phyloP scores from a whole-genome alignment of 2,113 vertebrate species.

The Microcebus lehilahytsara region DNA sequence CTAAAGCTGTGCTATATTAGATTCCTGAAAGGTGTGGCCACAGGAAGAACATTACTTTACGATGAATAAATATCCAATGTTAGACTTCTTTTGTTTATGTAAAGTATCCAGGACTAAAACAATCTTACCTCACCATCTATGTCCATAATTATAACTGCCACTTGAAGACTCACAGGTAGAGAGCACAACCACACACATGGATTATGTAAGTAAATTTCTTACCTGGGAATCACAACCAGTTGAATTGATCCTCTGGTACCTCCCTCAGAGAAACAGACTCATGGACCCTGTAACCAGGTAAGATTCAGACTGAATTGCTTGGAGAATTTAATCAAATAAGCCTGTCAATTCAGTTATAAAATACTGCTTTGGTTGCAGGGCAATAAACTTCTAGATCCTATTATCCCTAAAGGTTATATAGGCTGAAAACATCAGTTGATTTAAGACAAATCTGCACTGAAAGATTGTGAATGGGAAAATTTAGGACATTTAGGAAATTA shows the following conservation, averaged over 20 bases:
- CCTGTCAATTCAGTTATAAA: not conserved
- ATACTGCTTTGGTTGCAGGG: not conserved
- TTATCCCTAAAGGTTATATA: not conserved
- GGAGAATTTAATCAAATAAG: not conserved
- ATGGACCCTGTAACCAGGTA: not conserved
- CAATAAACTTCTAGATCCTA: not conserved
- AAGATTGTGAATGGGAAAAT: not conserved
- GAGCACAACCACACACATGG: not conserved
- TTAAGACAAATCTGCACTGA: not conserved
- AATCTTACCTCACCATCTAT: not conserved
- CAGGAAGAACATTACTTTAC: conserved; percentile 43
- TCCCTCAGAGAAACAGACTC: not conserved
- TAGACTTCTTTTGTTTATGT: not conserved
- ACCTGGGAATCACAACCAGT: conserved; percentile 13
- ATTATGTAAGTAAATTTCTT: not conserved
- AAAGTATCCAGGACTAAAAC: conserved; percentile 15
- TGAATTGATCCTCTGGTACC: not conserved
- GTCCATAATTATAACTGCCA: conserved; percentile 41
- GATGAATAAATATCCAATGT: not conserved
- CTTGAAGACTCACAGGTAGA: conserved; percentile 46
- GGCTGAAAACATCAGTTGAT: not conserved
- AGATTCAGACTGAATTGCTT: not conserved
- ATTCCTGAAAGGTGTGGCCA: not conserved
- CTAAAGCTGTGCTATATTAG: conserved; percentile 47
- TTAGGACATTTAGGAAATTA: not conserved